Evolutionary conservation across 2,797 vertebrate genomes (phyloP).

Genomic region (Carduelis carduelis): DNA sequence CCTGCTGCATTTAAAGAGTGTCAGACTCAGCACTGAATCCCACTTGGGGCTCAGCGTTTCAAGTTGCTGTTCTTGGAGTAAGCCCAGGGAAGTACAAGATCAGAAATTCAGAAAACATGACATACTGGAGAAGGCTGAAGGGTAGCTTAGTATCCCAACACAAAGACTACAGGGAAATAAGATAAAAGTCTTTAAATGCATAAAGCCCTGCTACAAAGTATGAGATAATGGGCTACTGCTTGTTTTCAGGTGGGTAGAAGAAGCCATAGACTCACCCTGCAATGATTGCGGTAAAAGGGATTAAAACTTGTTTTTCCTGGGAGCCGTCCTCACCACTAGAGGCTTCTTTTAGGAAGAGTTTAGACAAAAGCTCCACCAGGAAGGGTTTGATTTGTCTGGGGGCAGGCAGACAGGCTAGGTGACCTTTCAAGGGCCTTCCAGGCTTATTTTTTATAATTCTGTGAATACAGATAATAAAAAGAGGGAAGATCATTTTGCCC

Average conservation of each 20-base stretch:
- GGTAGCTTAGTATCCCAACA: slow-evolving; percentile 43
- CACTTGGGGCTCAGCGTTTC: not conserved
- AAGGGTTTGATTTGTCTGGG: slow-evolving; percentile 13
- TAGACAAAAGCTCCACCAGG: slow-evolving; percentile 47
- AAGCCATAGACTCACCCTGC: slow-evolving; percentile 14
- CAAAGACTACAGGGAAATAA: slow-evolving; percentile 37
- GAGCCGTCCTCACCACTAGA: slow-evolving; percentile 25
- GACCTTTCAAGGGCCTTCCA: slow-evolving; percentile 46
- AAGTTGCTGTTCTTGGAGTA: slow-evolving; percentile 22
- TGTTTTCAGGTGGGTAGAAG: slow-evolving; percentile 48
- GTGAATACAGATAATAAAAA: slow-evolving; percentile 15
- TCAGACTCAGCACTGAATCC: not conserved
- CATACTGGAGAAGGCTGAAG: slow-evolving; percentile 64
- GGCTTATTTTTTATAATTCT: slow-evolving; percentile 61
- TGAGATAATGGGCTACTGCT: slow-evolving; percentile 45
- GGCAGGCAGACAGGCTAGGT: slow-evolving; percentile 61
- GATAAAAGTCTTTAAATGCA: slow-evolving; percentile 60
- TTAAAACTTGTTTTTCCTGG: slow-evolving; percentile 64
- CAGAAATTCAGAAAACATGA: slow-evolving; percentile 60
- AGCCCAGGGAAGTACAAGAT: slow-evolving; percentile 15
- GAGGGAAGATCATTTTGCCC: slow-evolving; percentile 19
- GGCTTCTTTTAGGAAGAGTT: slow-evolving; percentile 43
- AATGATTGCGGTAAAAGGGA: not conserved
- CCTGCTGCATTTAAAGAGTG: not conserved
- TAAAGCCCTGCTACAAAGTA: slow-evolving; percentile 50